phyloP scores from a whole-genome alignment of 1,140 invertebrate genomes.

The Conus betulinus region DNA sequence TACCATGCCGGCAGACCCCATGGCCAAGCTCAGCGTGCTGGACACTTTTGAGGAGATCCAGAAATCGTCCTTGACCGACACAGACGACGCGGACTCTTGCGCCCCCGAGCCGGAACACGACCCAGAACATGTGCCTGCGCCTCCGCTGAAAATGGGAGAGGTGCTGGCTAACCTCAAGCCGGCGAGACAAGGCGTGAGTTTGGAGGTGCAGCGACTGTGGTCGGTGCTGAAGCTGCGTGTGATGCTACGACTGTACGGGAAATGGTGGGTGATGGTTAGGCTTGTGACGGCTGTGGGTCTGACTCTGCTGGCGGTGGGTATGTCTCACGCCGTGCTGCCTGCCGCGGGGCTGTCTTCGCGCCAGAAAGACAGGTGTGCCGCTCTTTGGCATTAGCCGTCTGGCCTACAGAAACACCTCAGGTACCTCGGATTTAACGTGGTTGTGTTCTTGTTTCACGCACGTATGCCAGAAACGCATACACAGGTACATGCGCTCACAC shows the following conservation, averaged over 20 bases:
- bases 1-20: background rate
- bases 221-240: conserved; percentile 9
- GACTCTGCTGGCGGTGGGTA: conserved; percentile 2
- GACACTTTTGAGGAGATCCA: background rate
- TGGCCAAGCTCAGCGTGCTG: background rate
- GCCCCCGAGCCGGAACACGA: background rate
- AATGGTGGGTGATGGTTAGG: conserved; percentile 3
- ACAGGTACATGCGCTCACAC: no score
- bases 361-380: background rate
- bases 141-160: background rate
- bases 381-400: background rate
- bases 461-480: no score
- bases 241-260: background rate
- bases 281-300: background rate
- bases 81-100: background rate
- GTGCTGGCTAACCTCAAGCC: background rate
- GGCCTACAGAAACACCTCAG: background rate
- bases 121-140: background rate
- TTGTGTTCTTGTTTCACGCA: no score
- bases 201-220: background rate
- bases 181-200: background rate
- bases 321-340: background rate
- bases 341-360: background rate
- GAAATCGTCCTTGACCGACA: background rate
- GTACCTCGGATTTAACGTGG: background rate